Conservation (phyloP, 2,797 vertebrate species). For the Arnoldichthys spilopterus region DNA sequence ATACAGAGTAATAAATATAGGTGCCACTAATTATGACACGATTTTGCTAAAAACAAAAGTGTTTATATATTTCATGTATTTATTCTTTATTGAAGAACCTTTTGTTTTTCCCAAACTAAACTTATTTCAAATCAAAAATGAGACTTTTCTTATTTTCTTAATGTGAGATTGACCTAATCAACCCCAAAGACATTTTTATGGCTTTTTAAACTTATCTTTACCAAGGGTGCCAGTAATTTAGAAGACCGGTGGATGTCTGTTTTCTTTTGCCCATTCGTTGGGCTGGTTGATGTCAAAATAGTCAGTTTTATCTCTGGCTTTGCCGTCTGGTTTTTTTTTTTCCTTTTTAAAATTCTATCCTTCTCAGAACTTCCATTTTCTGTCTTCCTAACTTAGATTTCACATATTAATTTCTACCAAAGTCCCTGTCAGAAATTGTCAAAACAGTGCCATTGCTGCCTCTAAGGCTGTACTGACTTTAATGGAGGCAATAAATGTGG, state of each 20-base stretch:
- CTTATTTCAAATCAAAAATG: too few relatives aligned
- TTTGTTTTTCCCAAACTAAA: too few relatives aligned
- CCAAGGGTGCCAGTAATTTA: too few relatives aligned
- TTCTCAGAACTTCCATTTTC: not conserved
- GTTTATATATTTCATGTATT: too few relatives aligned
- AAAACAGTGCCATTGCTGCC: not conserved
- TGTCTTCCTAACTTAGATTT: not conserved
- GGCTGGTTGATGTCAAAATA: conserved; percentile 1
- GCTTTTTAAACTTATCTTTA: too few relatives aligned
- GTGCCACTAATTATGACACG: too few relatives aligned
- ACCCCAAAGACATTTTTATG: too few relatives aligned
- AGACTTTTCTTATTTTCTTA: too few relatives aligned
- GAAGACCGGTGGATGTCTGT: not conserved
- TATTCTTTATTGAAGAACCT: too few relatives aligned
- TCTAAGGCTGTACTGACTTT: not conserved
- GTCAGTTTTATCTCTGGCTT: not conserved
- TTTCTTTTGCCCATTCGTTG: not conserved
- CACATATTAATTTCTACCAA: not conserved
- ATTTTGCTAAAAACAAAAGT: too few relatives aligned
- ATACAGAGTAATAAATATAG: too few relatives aligned
- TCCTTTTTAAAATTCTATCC: not conserved
- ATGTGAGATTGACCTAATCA: too few relatives aligned
- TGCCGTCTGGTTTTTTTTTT: not conserved
- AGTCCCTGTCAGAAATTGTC: not conserved
- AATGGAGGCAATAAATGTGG: not conserved